These are phyloP conservation scores for Anseranas semipalmata DNA, from an alignment of 2,113 vertebrate species.

Conservation along the genomic window DNA sequence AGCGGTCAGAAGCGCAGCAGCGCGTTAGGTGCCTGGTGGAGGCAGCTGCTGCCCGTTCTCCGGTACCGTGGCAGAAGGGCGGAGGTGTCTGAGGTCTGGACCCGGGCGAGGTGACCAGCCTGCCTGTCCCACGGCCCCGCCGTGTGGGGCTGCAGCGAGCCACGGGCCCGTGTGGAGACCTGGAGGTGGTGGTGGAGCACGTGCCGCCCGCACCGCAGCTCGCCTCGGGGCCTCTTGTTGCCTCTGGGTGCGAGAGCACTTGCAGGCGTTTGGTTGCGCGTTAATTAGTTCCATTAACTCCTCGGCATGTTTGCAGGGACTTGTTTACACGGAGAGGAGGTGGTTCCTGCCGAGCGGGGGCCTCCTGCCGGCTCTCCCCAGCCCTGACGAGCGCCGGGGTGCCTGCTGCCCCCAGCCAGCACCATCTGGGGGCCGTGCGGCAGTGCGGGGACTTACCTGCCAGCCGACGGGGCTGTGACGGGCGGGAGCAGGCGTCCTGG, in stretches of 20 bases:
- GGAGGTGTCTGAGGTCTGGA: not conserved
- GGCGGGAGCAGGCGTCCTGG: not conserved
- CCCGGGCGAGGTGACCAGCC: no score
- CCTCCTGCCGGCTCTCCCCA: not conserved
- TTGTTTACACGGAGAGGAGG: not conserved
- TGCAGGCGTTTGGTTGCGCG: fast-evolving
- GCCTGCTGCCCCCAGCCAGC: not conserved
- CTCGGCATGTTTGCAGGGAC: fast-evolving
- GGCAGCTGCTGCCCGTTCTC: not conserved
- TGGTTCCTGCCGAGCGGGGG: fast-evolving
- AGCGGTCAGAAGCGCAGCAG: not conserved
- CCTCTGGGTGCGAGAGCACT: fast-evolving
- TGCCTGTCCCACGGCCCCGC: no score
- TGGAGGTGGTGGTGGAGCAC: not conserved
- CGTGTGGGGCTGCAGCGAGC: not conserved
- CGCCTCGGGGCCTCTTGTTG: not conserved
- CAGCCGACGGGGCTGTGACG: not conserved
- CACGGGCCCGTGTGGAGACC: not conserved
- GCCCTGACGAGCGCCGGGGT: not conserved
- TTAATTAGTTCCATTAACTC: not conserved
- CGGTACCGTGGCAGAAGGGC: not conserved
- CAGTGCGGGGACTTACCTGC: no score
- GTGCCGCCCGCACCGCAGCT: not conserved
- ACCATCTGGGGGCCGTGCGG: not conserved
- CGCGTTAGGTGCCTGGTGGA: fast-evolving